A percentile compares a stretch with the other conserved stretches of the same genome.
Evolutionary conservation across 1,140 invertebrate species (phyloP).

Genomic region (Bicyclus anynana): DNA sequence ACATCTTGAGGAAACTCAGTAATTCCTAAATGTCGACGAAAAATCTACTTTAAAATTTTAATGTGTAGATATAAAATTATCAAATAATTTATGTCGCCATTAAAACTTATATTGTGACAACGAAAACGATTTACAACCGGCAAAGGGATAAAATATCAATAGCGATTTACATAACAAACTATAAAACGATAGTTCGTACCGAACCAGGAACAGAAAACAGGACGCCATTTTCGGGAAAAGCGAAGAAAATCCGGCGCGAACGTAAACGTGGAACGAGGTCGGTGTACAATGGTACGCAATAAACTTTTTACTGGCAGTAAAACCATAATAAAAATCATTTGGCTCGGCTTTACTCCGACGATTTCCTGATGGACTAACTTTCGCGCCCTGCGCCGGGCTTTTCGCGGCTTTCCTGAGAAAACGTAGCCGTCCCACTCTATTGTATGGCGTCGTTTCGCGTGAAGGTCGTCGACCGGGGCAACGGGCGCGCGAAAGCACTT

Average conservation of each 20-base stretch:
- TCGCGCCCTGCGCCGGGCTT: constrained; percentile 54
- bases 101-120: neutral
- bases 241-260: constrained; percentile 30
- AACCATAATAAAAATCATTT: constrained; percentile 62
- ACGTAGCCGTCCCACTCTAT: constrained; percentile 43
- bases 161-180: neutral
- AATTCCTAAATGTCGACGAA: too few relatives aligned
- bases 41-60: too few relatives aligned
- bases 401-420: constrained; percentile 59
- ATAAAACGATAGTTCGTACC: neutral
- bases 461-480: constrained; percentile 67
- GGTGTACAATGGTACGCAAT: constrained; percentile 35
- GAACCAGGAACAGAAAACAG: constrained; percentile 10
- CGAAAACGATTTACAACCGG: neutral
- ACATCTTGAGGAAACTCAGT: too few relatives aligned
- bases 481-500: constrained; percentile 72
- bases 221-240: constrained; percentile 29
- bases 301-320: constrained; percentile 52
- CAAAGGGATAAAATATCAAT: neutral
- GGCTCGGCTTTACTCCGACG: constrained; percentile 51
- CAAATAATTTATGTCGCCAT: neutral
- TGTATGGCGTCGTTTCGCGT: constrained; percentile 37
- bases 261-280: constrained; percentile 22
- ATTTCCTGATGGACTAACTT: constrained; percentile 66
- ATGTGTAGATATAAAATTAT: neutral